Conservation (phyloP, 2,113 vertebrate species). For the Lophius piscatorius region DNA sequence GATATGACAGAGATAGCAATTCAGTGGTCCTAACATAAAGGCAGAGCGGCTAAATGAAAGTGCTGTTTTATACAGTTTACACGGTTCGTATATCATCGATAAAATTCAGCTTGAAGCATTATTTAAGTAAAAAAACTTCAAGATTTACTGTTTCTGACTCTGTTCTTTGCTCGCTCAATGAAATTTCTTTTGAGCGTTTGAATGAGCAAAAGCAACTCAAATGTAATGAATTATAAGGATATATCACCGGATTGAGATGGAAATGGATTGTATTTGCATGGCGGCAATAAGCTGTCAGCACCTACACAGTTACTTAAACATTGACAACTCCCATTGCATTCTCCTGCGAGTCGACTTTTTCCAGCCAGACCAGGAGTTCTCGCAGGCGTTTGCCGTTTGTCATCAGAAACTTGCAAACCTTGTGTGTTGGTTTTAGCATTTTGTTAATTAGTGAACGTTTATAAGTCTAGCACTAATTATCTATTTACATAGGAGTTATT, state of each 20-base stretch:
- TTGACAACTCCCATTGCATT: neutral
- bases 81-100: neutral
- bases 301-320: neutral
- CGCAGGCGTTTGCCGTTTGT: neutral
- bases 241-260: no score
- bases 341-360: neutral
- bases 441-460: no score
- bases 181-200: conserved; percentile 8
- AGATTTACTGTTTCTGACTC: neutral
- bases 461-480: no score
- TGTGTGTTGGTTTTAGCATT: no score
- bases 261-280: neutral
- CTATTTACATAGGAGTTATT: no score
- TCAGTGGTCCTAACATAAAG: conserved; percentile 15
- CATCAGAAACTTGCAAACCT: no score
- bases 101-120: neutral
- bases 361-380: neutral
- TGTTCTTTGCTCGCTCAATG: neutral
- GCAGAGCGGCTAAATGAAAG: conserved; percentile 8
- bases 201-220: conserved; percentile 6
- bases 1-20: conserved; percentile 24
- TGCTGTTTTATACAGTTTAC: conserved; percentile 15
- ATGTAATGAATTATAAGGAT: no score
- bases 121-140: conserved; percentile 17
- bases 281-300: conserved; percentile 11